Conservation (phyloP, 2,113 vertebrate species). For the Origma solitaria region DNA sequence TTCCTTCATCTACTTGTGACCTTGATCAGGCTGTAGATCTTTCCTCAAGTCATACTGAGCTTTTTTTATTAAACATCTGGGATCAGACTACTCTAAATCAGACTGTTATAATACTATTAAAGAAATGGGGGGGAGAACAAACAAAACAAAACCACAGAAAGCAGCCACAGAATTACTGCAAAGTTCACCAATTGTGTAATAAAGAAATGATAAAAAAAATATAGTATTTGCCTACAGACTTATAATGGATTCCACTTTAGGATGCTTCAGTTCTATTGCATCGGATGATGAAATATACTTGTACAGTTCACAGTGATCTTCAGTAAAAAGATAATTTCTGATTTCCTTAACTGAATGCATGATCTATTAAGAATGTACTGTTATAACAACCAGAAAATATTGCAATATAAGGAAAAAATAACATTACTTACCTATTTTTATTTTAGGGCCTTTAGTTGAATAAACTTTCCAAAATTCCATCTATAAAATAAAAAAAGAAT, state of each 20-base stretch:
- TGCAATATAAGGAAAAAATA: not conserved
- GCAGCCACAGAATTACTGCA: not conserved
- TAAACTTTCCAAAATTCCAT: constrained; percentile 87
- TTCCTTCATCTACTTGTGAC: not conserved
- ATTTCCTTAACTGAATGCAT: not conserved
- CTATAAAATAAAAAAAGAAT: constrained; percentile 62
- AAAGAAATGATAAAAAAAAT: not conserved
- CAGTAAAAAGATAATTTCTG: not conserved
- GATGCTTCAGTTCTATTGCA: not conserved
- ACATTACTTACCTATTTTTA: constrained; percentile 71
- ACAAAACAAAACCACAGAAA: not conserved
- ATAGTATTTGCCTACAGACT: not conserved
- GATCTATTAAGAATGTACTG: not conserved
- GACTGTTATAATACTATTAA: not conserved
- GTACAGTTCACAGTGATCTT: not conserved
- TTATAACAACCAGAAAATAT: not conserved
- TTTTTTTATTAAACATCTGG: not conserved
- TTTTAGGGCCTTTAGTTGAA: constrained; percentile 43
- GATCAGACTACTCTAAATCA: not conserved
- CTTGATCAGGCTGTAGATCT: not conserved
- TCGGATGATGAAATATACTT: not conserved
- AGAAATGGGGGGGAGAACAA: not conserved
- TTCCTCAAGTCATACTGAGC: not conserved
- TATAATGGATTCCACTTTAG: not conserved
- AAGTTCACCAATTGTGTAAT: not conserved